Conservation (phyloP, 2,113 vertebrate genomes). For the Aythya baeri region DNA sequence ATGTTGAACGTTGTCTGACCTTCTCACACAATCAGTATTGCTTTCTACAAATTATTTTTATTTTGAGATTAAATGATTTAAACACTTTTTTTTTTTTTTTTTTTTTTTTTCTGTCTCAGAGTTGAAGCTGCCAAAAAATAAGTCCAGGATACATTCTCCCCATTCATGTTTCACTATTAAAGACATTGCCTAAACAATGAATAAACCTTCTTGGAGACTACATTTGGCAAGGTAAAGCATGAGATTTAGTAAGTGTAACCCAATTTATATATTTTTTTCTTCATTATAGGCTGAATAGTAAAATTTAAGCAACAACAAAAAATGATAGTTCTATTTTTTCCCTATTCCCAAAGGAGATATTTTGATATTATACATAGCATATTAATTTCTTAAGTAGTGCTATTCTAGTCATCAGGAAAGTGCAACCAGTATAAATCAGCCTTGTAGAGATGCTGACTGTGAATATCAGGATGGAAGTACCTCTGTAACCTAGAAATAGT, state of each 20-base stretch:
- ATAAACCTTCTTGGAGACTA: neutral
- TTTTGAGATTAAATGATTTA: constrained; percentile 38
- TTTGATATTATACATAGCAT: neutral
- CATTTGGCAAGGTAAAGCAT: neutral
- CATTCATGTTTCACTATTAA: neutral
- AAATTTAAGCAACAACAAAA: neutral
- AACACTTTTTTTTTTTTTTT: neutral
- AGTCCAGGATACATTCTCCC: neutral
- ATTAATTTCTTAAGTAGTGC: neutral
- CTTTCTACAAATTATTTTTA: constrained; percentile 27
- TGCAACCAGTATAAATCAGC: neutral
- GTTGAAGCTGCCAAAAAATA: neutral
- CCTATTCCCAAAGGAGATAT: neutral
- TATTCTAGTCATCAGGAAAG: neutral
- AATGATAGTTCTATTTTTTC: neutral
- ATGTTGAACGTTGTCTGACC: neutral
- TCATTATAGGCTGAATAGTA: neutral
- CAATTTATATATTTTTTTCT: neutral
- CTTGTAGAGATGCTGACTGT: neutral
- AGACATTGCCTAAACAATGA: neutral
- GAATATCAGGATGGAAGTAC: neutral
- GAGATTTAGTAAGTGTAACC: neutral
- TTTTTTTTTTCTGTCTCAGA: neutral
- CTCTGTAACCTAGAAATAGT: neutral
- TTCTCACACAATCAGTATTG: neutral